Evolutionary conservation across 2,797 vertebrate species (phyloP).

Genomic region (Crypturellus tataupa): DNA sequence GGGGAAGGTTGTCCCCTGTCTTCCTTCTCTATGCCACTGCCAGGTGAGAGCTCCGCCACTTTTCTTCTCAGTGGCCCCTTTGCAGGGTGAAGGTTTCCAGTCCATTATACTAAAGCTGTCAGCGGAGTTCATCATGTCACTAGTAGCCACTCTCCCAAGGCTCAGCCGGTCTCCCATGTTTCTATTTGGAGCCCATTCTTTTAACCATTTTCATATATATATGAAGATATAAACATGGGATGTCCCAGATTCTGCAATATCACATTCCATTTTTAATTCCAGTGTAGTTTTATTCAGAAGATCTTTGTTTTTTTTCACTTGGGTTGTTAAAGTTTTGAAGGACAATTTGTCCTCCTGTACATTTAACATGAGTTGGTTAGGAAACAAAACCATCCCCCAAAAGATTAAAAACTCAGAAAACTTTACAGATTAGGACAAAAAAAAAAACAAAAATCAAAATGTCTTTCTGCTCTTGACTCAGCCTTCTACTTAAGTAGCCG

Average conservation of each 20-base stretch:
- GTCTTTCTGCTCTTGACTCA: neutral
- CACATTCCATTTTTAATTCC: neutral
- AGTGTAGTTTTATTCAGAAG: neutral
- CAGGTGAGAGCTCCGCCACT: neutral
- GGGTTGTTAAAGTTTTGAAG: neutral
- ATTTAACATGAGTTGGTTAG: neutral
- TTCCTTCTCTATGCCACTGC: neutral
- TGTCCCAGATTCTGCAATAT: too few species aligned
- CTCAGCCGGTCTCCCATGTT: rapidly evolving
- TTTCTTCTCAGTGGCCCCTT: neutral
- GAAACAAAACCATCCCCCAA: neutral
- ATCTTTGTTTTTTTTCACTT: neutral
- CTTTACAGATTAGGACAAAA: neutral
- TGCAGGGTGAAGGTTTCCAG: neutral
- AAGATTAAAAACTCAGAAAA: neutral
- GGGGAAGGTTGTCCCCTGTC: neutral
- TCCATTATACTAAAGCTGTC: neutral
- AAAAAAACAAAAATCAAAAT: neutral
- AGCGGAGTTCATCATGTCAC: neutral
- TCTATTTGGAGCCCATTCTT: neutral
- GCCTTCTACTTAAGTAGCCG: neutral
- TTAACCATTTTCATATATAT: rapidly evolving
- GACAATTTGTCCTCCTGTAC: rapidly evolving
- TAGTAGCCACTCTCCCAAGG: neutral
- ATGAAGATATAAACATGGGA: neutral